Conservation (phyloP, 2,113 vertebrate species). For the Silurus asotus region DNA sequence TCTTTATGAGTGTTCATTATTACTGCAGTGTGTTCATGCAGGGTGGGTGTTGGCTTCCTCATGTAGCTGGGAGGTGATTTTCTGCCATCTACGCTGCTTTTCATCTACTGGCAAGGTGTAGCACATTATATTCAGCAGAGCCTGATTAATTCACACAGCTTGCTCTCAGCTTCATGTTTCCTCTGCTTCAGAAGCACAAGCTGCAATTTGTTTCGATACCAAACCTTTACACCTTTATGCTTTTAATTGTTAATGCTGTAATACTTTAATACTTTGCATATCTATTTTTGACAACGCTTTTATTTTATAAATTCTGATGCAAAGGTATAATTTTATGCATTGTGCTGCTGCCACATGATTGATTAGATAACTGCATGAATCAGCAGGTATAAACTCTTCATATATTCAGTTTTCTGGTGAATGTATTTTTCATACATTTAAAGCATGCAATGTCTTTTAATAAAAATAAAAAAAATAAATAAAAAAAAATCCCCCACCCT, state of each 20-base stretch:
- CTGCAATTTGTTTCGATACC: background rate
- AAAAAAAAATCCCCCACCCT: no score
- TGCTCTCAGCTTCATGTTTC: background rate
- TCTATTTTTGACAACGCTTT: no score
- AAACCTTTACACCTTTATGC: background rate
- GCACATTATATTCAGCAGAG: background rate
- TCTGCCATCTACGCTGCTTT: background rate
- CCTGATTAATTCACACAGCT: constrained; percentile 1
- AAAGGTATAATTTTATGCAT: no score
- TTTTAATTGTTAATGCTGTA: background rate
- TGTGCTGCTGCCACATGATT: no score
- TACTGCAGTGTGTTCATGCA: background rate
- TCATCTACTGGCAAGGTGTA: background rate
- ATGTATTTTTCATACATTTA: no score
- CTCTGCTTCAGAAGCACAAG: background rate
- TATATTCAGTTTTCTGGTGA: no score
- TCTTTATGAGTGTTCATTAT: background rate
- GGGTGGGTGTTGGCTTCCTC: background rate
- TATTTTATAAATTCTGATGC: no score
- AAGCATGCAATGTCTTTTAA: no score
- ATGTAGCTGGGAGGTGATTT: background rate
- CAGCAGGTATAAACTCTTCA: no score
- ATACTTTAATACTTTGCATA: background rate
- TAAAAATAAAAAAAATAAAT: no score
- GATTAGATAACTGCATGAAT: no score